Evolutionary conservation across 1,140 invertebrate genomes (phyloP).

Genomic region (Hyles euphorbiae): DNA sequence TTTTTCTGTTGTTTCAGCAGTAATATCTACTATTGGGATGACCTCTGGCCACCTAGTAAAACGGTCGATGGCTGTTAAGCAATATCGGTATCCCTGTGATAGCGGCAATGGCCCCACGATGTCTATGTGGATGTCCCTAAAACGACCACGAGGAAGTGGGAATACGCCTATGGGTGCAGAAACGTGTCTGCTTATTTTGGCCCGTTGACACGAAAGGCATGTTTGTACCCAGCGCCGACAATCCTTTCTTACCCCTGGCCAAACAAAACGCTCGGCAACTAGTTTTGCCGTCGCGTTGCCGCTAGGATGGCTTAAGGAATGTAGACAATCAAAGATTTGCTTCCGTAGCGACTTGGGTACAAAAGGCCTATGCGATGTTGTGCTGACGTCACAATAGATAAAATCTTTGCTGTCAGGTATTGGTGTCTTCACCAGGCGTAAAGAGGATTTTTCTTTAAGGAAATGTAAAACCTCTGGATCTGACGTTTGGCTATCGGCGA

Average conservation of each 20-base stretch:
- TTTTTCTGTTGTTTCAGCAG: background rate
- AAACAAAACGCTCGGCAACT: slow-evolving; percentile 1
- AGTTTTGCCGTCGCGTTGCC: background rate
- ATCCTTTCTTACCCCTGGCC: slow-evolving; percentile 3
- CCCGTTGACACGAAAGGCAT: background rate
- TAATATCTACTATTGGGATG: slow-evolving; percentile 1
- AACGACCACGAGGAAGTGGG: background rate
- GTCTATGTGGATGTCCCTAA: background rate
- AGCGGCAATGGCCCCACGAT: slow-evolving; percentile 1
- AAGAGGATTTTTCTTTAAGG: background rate
- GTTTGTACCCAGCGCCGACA: background rate
- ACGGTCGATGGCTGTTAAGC: slow-evolving; percentile 5
- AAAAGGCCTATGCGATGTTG: background rate
- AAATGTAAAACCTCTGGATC: background rate
- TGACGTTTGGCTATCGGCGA: background rate
- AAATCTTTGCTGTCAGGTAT: background rate
- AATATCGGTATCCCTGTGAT: slow-evolving; percentile 3
- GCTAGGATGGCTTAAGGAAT: slow-evolving; percentile 1
- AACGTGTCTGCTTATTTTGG: slow-evolving; percentile 2
- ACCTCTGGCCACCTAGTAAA: slow-evolving; percentile 9
- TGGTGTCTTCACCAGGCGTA: background rate
- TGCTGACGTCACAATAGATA: background rate
- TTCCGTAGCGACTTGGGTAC: background rate
- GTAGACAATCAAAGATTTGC: slow-evolving; percentile 1
- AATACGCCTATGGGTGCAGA: background rate